Percentiles rank a stretch among this genome's conserved stretches.
These are phyloP conservation scores for Sphyrna mokarran DNA, from an alignment of 2,113 vertebrate genomes.

Conservation along the genomic window DNA sequence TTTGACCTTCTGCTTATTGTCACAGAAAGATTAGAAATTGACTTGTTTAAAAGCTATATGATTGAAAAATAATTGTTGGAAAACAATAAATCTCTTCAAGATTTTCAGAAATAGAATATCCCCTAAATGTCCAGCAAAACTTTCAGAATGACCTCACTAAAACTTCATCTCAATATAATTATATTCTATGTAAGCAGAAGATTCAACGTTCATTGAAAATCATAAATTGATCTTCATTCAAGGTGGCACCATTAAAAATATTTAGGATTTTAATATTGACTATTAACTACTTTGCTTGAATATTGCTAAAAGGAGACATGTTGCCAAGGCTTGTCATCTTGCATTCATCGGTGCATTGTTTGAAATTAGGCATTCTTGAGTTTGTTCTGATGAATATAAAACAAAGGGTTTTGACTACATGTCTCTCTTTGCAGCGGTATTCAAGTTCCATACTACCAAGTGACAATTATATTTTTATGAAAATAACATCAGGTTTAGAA, in stretches of 20 bases:
- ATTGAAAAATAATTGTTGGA: constrained; percentile 1
- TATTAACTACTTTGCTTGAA: neutral
- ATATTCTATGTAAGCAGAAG: neutral
- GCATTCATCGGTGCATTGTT: no score
- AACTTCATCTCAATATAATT: neutral
- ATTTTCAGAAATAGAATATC: neutral
- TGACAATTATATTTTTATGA: neutral
- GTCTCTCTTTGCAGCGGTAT: no score
- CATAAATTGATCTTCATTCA: neutral
- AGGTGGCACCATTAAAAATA: neutral
- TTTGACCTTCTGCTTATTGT: neutral
- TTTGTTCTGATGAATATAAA: neutral
- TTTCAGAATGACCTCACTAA: neutral
- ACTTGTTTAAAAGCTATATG: neutral
- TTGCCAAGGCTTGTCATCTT: neutral
- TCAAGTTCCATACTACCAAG: neutral
- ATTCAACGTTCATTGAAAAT: neutral
- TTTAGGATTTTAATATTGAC: neutral
- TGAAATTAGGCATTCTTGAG: neutral
- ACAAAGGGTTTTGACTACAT: no score
- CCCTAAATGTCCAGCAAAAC: neutral
- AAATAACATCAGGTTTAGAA: neutral
- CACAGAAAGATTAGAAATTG: neutral
- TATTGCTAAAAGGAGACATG: neutral
- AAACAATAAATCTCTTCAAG: neutral